These are phyloP conservation scores for Rhynchomys soricoides DNA, from an alignment of 2,113 vertebrate genomes.

Conservation along the genomic window DNA sequence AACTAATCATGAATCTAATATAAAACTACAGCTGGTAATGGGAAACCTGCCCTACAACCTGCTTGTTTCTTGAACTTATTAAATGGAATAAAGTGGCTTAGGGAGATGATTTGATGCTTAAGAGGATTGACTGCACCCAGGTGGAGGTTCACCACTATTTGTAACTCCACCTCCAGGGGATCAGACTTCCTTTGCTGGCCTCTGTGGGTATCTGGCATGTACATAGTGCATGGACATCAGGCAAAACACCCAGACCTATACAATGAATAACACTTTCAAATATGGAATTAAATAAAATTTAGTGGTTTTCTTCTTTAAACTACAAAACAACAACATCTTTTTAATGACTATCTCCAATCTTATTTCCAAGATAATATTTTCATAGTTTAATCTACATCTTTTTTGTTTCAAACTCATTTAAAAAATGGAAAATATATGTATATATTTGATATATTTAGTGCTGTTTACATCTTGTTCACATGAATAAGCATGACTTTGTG, in stretches of 20 bases:
- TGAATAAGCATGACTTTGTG: not conserved
- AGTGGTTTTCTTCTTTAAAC: not conserved
- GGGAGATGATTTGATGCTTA: not conserved
- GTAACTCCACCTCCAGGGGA: not conserved
- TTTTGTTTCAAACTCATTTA: slow-evolving; percentile 32
- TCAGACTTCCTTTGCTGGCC: not conserved
- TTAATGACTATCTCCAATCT: not conserved
- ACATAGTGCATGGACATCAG: not conserved
- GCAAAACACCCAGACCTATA: not conserved
- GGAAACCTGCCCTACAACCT: not conserved
- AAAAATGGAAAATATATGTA: not conserved
- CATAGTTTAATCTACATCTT: not conserved
- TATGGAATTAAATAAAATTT: not conserved
- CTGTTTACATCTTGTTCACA: not conserved
- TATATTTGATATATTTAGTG: not conserved
- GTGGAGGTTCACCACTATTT: not conserved
- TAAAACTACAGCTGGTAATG: not conserved
- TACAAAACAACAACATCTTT: slow-evolving; percentile 11
- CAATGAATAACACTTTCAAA: not conserved
- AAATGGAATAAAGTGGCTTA: not conserved
- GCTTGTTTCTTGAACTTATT: not conserved
- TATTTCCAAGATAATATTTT: not conserved
- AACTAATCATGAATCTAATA: not conserved
- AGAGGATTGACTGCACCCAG: not conserved
- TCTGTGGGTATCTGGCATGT: not conserved